These are phyloP conservation scores for Lophotis ruficrista DNA, from an alignment of 2,113 vertebrate genomes.

Conservation along the genomic window DNA sequence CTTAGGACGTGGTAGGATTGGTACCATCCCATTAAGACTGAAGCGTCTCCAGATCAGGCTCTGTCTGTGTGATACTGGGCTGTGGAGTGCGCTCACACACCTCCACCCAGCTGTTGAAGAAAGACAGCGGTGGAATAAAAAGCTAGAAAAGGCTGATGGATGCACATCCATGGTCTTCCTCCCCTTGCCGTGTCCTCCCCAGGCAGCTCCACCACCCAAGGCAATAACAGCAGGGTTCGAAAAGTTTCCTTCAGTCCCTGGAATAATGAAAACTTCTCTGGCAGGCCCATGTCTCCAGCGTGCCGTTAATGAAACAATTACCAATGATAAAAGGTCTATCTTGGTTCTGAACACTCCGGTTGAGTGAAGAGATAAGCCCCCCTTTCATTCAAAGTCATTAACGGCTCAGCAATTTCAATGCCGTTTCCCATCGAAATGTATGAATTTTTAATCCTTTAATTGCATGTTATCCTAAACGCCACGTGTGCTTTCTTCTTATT, in stretches of 20 bases:
- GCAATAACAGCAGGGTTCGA: background rate
- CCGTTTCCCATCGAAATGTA: constrained; percentile 1
- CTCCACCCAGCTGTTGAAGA: background rate
- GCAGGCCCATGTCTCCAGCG: background rate
- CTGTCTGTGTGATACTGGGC: fast-evolving
- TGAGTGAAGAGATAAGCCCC: constrained; percentile 26
- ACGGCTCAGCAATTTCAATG: background rate
- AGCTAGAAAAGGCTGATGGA: background rate
- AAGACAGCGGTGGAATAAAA: background rate
- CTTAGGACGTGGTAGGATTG: background rate
- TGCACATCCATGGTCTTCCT: background rate
- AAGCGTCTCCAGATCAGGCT: background rate
- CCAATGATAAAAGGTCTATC: background rate
- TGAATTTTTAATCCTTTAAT: constrained; percentile 58
- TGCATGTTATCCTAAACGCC: constrained; percentile 20
- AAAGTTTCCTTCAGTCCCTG: background rate
- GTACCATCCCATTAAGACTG: background rate
- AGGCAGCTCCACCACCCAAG: background rate
- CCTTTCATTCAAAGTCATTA: background rate
- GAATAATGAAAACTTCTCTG: background rate
- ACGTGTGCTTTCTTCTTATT: background rate
- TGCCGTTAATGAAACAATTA: background rate
- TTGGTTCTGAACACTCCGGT: background rate
- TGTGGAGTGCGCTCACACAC: background rate
- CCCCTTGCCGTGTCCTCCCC: background rate